Base-by-base conservation (phyloP, 1,140 invertebrate species). In the Hydropsyche tenuis region DNA sequence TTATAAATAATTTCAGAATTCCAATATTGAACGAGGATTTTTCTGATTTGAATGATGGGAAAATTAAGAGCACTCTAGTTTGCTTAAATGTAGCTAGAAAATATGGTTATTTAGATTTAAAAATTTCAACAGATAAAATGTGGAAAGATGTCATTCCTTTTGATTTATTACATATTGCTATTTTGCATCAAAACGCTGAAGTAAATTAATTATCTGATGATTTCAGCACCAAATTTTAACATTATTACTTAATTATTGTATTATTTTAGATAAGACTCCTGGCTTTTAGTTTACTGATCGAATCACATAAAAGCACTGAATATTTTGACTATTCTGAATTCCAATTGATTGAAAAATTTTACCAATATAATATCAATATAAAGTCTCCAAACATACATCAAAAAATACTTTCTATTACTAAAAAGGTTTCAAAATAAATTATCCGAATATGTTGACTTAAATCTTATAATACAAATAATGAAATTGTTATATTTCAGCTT, bases 251-350 rank as follows among this genome's bases (percentile, higher is more conserved):
- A 75, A 16, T 45, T 53, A 45, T 12, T n/a, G 16, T 73, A 11
- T 64, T 9, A 64, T 78, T 80, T 25, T 77, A 85, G 84, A 85
- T 84, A 1, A 81, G 88, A 4, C 80, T 88, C 1, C 77, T 86
- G 75, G 87, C 88, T 0, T 85, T 95, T 71, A 87, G 88, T 1
- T 81, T 95, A 6, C 79, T 96, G 12, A 89, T 91, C 70, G 93
- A 94, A 78, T 92, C 89, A 12, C 89, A 89, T 53, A 93, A 92
- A 80, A 90, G 88, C 14, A 93, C 93, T 14, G 90, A 94, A 80
- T 45, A 81, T 0, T 88, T 93, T 72, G 83, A 82, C 1, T 14
- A 77, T 2, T 81, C 81, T 63, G 94, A 96, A 81, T 85, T 95
- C 16, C 79, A 88, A 12, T 84, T 91, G n/a, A 82, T 95, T 37